Base-by-base conservation (phyloP, 2,888 invertebrate genomes). In the Anagyrus pseudococci region DNA sequence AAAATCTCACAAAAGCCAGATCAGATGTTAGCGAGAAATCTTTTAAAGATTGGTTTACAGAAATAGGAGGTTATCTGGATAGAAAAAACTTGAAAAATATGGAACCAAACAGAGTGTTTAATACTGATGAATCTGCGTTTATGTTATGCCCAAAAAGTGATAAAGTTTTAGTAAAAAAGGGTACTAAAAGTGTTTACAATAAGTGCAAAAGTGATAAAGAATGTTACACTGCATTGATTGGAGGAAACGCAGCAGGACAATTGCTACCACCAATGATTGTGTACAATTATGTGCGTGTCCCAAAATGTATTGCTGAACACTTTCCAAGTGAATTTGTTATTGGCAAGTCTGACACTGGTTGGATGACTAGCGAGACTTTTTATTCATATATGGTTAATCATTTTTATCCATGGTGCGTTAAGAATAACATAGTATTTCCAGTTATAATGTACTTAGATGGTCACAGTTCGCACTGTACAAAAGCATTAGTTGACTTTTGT, bases 401-500 rank as follows among this genome's bases (percentile, higher is more conserved):
- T 19, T 50, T 37, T 33, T 33, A 50, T 20, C 33, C 50, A 17
- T 50, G 50, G 33, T 19, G 8, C 15, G n/a, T 10, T 13, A 26
- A 37, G 19, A 13, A 23, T 4, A 25, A 19, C 4, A 19, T 17
- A 17, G 19, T 2, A 8, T 50, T 50, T 22, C 50, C 19, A n/a
- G 50, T 37, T 2, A 15, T 50, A n/a, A 4, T 50, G 6, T 50
- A 33, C 20, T 13, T 33, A 13, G 50, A 50, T 33, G 3, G 17
- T 13, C 48, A 25, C n/a, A 25, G 19, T 8, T 47, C 47, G 8
- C 78, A 82, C 67, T 57, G 81, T 59, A 77, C 76, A n/a, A 66
- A 77, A 62, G 72, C 76, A 54, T 62, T 78, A 15, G 76, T 75
- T 62, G 66, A 79, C 43, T 81, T 81, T 73, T 81, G 80, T 66